Evolutionary conservation across 2,888 invertebrate genomes (phyloP).

Genomic region (Myopa testacea): DNA sequence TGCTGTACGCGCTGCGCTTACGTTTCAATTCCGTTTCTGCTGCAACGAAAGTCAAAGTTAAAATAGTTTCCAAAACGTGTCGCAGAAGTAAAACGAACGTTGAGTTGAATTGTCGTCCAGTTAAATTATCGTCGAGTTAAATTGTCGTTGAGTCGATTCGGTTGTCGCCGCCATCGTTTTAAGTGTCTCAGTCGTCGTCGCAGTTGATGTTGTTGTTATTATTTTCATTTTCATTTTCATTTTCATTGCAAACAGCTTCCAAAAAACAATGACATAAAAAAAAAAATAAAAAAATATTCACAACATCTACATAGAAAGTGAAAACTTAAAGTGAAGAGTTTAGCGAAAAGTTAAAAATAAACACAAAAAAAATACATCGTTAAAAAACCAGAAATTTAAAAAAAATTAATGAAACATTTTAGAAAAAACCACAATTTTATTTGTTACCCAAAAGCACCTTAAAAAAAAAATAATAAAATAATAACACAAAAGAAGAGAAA

Average conservation of each 20-base stretch:
- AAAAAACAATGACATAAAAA: not conserved
- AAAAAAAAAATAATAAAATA: not conserved
- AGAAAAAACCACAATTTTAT: not conserved
- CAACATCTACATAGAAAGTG: not conserved
- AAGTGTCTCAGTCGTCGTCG: not conserved
- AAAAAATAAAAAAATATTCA: not conserved
- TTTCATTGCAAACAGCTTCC: no score
- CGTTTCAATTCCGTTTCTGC: slow-evolving; percentile 20
- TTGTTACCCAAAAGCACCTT: not conserved
- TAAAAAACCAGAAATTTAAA: not conserved
- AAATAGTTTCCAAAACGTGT: not conserved
- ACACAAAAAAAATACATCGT: not conserved
- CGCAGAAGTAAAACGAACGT: slow-evolving; percentile 8
- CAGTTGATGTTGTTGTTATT: no score
- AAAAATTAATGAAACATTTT: not conserved
- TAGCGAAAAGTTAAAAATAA: not conserved
- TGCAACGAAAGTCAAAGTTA: slow-evolving; percentile 40
- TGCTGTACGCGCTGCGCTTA: not conserved
- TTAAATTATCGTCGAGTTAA: not conserved
- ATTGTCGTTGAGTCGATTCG: not conserved
- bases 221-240: no score
- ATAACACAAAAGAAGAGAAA: not conserved
- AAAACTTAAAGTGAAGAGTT: not conserved
- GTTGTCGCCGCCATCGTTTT: not conserved
- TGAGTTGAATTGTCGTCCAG: not conserved